Evolutionary conservation across 2,113 vertebrate species (phyloP).

Genomic region (Penelope pileata): DNA sequence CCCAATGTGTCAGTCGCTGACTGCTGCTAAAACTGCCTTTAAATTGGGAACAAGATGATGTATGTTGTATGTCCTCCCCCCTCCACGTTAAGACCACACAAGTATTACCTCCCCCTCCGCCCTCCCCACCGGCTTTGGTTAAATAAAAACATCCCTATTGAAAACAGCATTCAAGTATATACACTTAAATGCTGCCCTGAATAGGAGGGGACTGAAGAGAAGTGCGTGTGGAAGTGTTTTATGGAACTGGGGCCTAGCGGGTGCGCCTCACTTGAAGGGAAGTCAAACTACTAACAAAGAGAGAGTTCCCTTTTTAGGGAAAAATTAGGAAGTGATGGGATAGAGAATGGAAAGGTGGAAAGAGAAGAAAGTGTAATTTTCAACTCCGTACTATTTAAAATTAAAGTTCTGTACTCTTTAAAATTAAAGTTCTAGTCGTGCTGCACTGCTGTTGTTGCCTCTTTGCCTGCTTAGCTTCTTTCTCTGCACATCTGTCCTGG

Average conservation of each 20-base stretch:
- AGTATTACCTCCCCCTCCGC: background rate
- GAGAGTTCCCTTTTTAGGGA: background rate
- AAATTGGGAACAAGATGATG: background rate
- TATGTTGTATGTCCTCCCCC: background rate
- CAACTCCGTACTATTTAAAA: conserved; percentile 32
- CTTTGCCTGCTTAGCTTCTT: conserved; percentile 12
- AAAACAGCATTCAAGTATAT: background rate
- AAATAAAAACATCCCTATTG: background rate
- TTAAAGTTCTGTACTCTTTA: no score
- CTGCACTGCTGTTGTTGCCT: conserved; percentile 2
- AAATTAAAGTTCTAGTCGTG: conserved; percentile 56
- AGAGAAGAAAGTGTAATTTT: background rate
- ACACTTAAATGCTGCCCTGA: background rate
- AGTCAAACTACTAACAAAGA: background rate
- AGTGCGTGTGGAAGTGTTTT: background rate
- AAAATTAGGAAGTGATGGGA: background rate
- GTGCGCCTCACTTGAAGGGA: background rate
- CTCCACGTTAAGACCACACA: background rate
- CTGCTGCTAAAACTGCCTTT: conserved; percentile 37
- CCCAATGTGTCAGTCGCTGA: background rate
- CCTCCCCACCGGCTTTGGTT: background rate
- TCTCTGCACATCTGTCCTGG: background rate
- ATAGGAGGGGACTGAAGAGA: background rate
- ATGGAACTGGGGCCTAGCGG: background rate
- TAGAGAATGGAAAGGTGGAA: background rate